Percentiles rank a stretch among this genome's conserved stretches.
These are phyloP conservation scores for Vireo altiloquus DNA, from an alignment of 2,113 vertebrate genomes.

Conservation along the genomic window DNA sequence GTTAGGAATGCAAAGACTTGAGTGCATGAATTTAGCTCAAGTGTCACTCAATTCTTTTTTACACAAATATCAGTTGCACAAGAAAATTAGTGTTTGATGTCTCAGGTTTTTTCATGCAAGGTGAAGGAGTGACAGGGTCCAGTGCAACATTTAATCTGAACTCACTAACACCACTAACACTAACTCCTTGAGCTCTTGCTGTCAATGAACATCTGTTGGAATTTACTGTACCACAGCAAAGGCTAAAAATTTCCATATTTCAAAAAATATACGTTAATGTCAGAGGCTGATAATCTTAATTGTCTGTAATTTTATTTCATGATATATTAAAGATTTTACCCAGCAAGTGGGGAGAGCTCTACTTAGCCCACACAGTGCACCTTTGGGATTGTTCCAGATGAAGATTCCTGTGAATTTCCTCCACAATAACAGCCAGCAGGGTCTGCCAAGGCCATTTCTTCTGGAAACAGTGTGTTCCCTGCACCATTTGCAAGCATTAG, in stretches of 20 bases:
- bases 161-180: not conserved
- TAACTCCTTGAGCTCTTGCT: not conserved
- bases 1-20: not conserved
- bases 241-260: not conserved
- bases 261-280: not conserved
- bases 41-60: not conserved
- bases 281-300: not conserved
- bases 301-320: not conserved
- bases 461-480: not conserved
- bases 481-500: not conserved
- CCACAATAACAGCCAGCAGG: not conserved
- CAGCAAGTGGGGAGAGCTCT: not conserved
- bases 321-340: not conserved
- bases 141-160: not conserved
- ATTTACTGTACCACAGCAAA: not conserved
- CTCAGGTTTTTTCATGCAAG: not conserved
- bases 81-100: not conserved
- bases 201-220: not conserved
- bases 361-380: not conserved
- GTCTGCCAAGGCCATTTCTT: not conserved
- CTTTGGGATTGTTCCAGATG: not conserved
- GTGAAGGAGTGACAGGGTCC: not conserved
- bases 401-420: not conserved
- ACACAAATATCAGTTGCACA: not conserved
- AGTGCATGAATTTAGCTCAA: not conserved